Percentiles rank a stretch among this genome's conserved stretches.
phyloP scores from a whole-genome alignment of 2,797 vertebrate genomes.

The Sparus aurata region DNA sequence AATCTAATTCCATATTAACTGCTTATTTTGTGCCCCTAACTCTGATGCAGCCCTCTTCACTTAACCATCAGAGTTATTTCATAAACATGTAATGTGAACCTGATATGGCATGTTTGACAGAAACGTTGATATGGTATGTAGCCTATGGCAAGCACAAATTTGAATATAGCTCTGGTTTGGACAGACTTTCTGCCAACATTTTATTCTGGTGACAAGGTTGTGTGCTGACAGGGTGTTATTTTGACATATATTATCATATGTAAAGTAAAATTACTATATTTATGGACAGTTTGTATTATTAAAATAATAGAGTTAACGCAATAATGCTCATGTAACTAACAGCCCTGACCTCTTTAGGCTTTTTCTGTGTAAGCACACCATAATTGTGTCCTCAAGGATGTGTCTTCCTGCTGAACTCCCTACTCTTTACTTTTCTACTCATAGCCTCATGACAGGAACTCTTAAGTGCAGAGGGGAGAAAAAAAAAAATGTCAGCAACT shows the following conservation, averaged over 20 bases:
- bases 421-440: constrained; percentile 46
- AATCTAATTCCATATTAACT: too few species aligned
- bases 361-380: constrained; percentile 9
- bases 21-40: too few species aligned
- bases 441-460: constrained; percentile 52
- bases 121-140: too few species aligned
- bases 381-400: constrained; percentile 57
- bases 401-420: constrained; percentile 59
- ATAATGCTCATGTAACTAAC: not conserved
- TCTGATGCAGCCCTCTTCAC: too few species aligned
- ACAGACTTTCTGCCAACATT: too few species aligned
- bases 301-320: not conserved
- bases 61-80: too few species aligned
- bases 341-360: constrained; percentile 11
- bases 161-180: too few species aligned
- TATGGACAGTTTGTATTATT: not conserved
- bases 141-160: too few species aligned
- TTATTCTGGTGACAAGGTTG: too few species aligned
- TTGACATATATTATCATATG: not conserved
- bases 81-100: too few species aligned
- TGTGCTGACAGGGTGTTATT: too few species aligned
- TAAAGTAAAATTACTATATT: not conserved
- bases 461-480: constrained; percentile 55
- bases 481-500: constrained; percentile 61
- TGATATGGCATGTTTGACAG: too few species aligned